Base-by-base conservation (phyloP, 2,113 vertebrate species). In the Ochotona princeps region DNA sequence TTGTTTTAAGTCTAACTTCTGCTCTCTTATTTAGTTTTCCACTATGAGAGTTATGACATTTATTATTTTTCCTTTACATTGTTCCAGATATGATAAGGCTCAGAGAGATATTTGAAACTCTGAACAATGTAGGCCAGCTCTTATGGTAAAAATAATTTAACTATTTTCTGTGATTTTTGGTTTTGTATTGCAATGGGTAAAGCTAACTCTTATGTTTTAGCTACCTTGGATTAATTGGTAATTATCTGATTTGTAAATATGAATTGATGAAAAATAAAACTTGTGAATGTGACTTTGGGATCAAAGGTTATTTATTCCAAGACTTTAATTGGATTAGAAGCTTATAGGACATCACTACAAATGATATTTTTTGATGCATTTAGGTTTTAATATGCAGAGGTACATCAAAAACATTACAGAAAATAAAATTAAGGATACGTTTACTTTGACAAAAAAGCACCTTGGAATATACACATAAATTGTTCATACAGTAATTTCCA, bases 131-230 rank as follows among this genome's bases (percentile, higher is more conserved):
- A 91, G 8, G 7, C 35, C 57, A 78, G 14, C 9, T 1, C 8
- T 83, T 66, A 67, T 70, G 21, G 7, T 38, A 83, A 87, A 4
- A 2, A 65, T 1, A 35, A 76, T 88, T 92, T 69, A 82, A 93
- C 0, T 8, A 32, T 66, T 88, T 54, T 8, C 23, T 87, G 14
- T 75, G 30, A 70, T 69, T 8, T 87, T 81, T 8, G 49, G 63
- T 84, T 78, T 89, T 78, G 30, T 80, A 38, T 74, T 87, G 20
- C 4, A 83, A 80, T 54, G 82, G 38, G 80, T 18, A 85, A 86
- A 54, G 0, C 9, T 26, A 28, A 54, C 21, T 73, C 82, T n/a
- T 35, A 9, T 90, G 11, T 78, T 84, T 54, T 95, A 92, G 10
- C 0, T 38, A 4, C 6, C 9, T 87, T 9, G 69, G 3, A 83